phyloP scores from a whole-genome alignment of 2,113 vertebrate genomes.

The Merops nubicus region DNA sequence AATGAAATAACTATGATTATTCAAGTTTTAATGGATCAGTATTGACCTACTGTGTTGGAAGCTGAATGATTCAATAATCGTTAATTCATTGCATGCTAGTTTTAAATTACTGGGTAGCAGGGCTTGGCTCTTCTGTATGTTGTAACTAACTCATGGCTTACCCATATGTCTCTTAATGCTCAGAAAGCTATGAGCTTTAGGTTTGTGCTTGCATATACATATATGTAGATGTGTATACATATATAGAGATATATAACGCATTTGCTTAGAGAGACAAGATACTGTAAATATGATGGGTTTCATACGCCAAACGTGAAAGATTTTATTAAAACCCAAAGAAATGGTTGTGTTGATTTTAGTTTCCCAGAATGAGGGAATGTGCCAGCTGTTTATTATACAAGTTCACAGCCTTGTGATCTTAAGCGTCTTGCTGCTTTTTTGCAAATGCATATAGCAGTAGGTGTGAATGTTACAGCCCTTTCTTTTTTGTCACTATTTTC shows the following conservation, averaged over 20 bases:
- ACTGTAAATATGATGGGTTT: background rate
- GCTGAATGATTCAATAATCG: background rate
- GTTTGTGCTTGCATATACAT: background rate
- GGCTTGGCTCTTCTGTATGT: background rate
- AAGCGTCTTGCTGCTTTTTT: slow-evolving; percentile 19
- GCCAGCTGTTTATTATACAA: slow-evolving; percentile 39
- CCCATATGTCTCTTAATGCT: background rate
- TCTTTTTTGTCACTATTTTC: slow-evolving; percentile 18
- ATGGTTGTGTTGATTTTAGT: background rate
- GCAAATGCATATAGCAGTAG: slow-evolving; percentile 4
- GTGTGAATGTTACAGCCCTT: slow-evolving; percentile 32
- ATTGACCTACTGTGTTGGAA: background rate
- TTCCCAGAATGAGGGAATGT: background rate
- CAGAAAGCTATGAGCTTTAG: background rate
- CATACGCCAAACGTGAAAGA: background rate
- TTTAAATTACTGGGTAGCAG: background rate
- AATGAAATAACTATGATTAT: background rate
- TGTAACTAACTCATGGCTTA: background rate
- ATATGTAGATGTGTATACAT: background rate
- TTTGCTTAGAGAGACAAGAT: background rate
- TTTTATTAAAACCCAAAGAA: background rate
- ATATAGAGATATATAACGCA: background rate
- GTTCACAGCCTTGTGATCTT: slow-evolving; percentile 28
- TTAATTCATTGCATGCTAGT: background rate
- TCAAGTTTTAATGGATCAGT: background rate